Conservation (phyloP, 1,140 invertebrate species). For the Ips nitidus region DNA sequence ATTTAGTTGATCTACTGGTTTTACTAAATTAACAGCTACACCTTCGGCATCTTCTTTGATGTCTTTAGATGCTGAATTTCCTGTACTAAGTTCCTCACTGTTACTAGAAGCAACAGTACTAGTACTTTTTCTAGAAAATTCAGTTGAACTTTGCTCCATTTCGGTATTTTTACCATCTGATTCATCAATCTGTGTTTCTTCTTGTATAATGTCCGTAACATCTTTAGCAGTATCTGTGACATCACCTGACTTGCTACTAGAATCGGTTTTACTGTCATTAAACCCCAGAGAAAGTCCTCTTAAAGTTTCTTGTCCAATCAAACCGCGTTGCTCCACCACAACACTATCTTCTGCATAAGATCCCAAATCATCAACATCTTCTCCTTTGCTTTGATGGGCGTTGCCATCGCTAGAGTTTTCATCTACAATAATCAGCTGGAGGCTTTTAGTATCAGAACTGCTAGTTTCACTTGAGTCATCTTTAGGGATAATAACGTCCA, state of each 20-base stretch:
- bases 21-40: background rate
- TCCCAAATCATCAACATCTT: background rate
- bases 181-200: background rate
- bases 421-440: slow-evolving; percentile 16
- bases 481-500: background rate
- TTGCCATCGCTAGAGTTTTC: background rate
- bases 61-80: background rate
- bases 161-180: background rate
- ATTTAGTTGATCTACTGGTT: background rate
- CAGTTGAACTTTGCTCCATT: too few species aligned
- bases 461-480: background rate
- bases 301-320: background rate
- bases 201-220: background rate
- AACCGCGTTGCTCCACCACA: background rate
- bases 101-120: too few species aligned
- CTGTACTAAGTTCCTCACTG: too few species aligned
- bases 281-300: background rate
- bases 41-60: background rate
- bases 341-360: slow-evolving; percentile 1
- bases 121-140: too few species aligned
- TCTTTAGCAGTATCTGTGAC: background rate
- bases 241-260: background rate
- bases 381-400: background rate
- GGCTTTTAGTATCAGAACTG: slow-evolving; percentile 7
- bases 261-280: background rate